Percentiles rank a stretch among this genome's conserved stretches.
These are phyloP conservation scores for Papilio glaucus DNA, from an alignment of 1,140 invertebrate species.

Conservation along the genomic window DNA sequence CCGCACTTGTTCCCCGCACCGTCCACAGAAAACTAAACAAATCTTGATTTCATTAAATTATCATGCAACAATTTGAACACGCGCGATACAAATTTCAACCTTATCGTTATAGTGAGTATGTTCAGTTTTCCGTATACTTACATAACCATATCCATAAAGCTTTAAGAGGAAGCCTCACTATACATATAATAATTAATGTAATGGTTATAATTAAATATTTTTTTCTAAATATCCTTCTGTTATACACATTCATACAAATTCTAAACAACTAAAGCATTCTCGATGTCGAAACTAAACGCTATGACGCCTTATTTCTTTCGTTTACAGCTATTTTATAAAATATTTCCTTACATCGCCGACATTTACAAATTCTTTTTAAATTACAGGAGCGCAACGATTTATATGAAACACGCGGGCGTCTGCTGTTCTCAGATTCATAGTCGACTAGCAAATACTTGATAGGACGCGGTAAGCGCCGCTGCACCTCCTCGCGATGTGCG, in stretches of 20 bases:
- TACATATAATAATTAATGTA: constrained; percentile 71
- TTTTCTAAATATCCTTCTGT: constrained; percentile 76
- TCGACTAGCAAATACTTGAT: constrained; percentile 60
- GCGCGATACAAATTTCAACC: constrained; percentile 56
- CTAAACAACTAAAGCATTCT: constrained; percentile 74
- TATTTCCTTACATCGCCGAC: constrained; percentile 45
- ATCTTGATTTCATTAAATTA: neutral
- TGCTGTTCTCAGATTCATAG: constrained; percentile 70
- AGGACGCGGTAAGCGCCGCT: too few species aligned
- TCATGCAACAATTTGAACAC: constrained; percentile 39
- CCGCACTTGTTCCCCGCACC: too few species aligned
- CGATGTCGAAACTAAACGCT: constrained; percentile 64
- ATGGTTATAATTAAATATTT: constrained; percentile 66
- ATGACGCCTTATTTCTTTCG: constrained; percentile 37
- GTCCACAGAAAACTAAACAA: neutral
- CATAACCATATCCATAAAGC: constrained; percentile 78
- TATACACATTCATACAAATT: constrained; percentile 79
- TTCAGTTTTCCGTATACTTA: constrained; percentile 78
- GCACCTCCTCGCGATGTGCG: too few species aligned
- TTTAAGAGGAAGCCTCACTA: constrained; percentile 81
- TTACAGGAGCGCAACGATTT: constrained; percentile 42
- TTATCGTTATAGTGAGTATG: constrained; percentile 74
- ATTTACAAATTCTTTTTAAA: constrained; percentile 44
- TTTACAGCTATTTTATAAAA: constrained; percentile 47
- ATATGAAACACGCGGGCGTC: constrained; percentile 39